Conservation (phyloP, 1,140 invertebrate species). For the Drosophila sturtevanti region DNA sequence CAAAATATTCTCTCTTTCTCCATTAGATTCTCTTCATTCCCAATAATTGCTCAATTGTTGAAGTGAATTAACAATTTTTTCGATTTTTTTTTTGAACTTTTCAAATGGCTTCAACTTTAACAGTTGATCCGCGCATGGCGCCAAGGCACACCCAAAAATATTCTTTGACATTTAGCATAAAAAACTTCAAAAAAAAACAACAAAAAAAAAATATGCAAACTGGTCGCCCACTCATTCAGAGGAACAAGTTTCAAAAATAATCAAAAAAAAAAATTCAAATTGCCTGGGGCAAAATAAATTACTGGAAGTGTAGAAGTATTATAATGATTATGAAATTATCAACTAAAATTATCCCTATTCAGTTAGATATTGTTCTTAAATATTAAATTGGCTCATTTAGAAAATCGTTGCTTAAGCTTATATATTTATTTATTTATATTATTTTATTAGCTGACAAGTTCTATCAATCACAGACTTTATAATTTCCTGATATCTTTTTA, state of each 20-base stretch:
- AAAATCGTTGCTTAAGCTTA: neutral
- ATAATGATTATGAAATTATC: too few species aligned
- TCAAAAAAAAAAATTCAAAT: neutral
- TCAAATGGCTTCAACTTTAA: neutral
- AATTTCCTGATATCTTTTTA: neutral
- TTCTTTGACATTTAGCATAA: neutral
- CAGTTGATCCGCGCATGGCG: neutral
- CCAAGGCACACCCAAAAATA: conserved; percentile 38
- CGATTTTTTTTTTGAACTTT: conserved; percentile 40
- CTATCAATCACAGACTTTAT: neutral
- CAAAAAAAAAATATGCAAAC: neutral
- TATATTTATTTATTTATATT: too few species aligned
- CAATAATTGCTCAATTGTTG: conserved; percentile 57
- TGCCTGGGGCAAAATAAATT: neutral
- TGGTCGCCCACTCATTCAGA: neutral
- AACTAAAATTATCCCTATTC: too few species aligned
- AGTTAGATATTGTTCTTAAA: too few species aligned
- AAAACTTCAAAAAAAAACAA: neutral
- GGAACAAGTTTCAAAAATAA: neutral
- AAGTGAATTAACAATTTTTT: conserved; percentile 41
- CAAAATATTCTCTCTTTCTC: conserved; percentile 21
- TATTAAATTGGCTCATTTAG: neutral
- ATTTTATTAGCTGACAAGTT: too few species aligned
- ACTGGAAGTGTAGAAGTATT: too few species aligned
- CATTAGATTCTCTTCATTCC: neutral